Evolutionary conservation across 2,113 vertebrate species (phyloP).

Genomic region (Alces alces): DNA sequence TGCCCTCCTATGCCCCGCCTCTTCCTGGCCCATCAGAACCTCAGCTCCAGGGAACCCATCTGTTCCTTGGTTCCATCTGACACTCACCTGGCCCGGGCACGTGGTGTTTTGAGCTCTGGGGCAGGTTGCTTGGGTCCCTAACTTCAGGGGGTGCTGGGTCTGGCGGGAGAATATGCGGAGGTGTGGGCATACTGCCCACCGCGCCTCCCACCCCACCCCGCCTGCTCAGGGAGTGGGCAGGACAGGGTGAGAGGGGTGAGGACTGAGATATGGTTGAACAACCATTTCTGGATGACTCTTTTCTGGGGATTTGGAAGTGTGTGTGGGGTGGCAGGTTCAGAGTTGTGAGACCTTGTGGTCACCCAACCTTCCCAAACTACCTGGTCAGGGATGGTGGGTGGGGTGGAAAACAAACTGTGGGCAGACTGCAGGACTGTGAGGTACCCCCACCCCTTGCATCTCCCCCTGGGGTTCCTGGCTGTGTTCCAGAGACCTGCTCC

Average conservation of each 20-base stretch:
- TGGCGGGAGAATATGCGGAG: background rate
- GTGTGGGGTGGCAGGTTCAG: background rate
- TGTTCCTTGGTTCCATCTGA: constrained; percentile 22
- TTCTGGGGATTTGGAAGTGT: background rate
- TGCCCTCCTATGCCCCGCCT: background rate
- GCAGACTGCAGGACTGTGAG: background rate
- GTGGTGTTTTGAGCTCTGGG: background rate
- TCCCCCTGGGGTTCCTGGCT: background rate
- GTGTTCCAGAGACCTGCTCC: background rate
- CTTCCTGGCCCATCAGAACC: background rate
- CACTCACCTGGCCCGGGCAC: background rate
- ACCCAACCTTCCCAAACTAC: background rate
- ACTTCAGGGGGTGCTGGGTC: background rate
- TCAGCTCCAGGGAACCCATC: background rate
- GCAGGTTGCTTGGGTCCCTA: background rate
- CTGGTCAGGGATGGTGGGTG: background rate
- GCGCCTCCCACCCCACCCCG: rapidly evolving
- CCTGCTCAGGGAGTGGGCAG: background rate
- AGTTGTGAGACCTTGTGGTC: background rate
- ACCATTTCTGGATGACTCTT: background rate
- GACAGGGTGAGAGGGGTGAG: background rate
- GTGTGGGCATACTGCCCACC: background rate
- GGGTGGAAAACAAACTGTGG: background rate
- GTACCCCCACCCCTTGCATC: background rate
- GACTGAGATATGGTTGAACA: rapidly evolving